phyloP scores from a whole-genome alignment of 2,888 invertebrate genomes.

The Torymus auratus region DNA sequence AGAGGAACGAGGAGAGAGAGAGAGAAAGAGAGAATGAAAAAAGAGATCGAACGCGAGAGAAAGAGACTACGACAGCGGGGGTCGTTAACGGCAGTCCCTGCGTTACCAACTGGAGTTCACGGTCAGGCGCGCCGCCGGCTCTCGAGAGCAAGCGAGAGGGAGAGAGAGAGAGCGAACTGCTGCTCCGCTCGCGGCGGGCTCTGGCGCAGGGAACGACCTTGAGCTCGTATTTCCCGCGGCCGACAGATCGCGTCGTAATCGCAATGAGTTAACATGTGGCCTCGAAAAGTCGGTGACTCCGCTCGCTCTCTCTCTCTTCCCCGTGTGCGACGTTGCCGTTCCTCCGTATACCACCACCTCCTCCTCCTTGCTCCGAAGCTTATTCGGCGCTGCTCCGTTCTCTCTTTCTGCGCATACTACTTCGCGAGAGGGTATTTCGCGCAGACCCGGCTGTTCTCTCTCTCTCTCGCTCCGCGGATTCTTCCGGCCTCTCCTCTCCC shows the following conservation, averaged over 20 bases:
- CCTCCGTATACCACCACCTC: slow-evolving; percentile 40
- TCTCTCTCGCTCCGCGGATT: slow-evolving; percentile 9
- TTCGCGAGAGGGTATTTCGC: background rate
- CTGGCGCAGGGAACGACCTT: slow-evolving; percentile 67
- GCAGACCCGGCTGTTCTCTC: too few species aligned
- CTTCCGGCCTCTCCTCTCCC: slow-evolving; percentile 10
- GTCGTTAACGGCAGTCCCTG: slow-evolving; percentile 64
- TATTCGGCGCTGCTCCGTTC: background rate
- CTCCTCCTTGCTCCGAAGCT: background rate
- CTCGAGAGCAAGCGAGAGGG: background rate
- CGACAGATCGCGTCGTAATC: slow-evolving; percentile 76
- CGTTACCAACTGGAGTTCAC: slow-evolving; percentile 70
- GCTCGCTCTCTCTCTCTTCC: slow-evolving; percentile 38
- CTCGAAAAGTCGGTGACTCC: slow-evolving; percentile 77
- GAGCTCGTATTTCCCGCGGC: slow-evolving; percentile 73
- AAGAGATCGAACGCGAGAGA: slow-evolving; percentile 1
- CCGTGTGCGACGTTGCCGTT: slow-evolving; percentile 69
- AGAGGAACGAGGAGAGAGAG: background rate
- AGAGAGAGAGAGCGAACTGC: background rate
- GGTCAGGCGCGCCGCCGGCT: slow-evolving; percentile 61
- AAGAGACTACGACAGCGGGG: slow-evolving; percentile 13
- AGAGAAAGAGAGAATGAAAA: slow-evolving; percentile 1
- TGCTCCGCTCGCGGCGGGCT: too few species aligned
- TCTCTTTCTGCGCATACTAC: background rate
- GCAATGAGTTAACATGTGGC: slow-evolving; percentile 72